phyloP scores from a whole-genome alignment of 2,113 vertebrate genomes.

The Sinocyclocheilus rhinocerous region DNA sequence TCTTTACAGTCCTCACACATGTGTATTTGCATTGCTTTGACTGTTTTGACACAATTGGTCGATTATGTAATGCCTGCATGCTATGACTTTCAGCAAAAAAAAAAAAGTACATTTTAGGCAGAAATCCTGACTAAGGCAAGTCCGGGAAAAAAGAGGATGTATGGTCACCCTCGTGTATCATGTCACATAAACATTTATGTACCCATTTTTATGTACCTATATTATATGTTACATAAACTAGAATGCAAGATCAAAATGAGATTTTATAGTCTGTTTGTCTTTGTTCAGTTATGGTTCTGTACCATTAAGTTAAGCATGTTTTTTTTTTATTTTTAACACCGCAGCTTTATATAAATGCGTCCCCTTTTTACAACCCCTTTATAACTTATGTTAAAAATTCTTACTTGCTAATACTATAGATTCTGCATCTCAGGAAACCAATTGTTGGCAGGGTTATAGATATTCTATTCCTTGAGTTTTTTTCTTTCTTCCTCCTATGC shows the following conservation, averaged over 20 bases:
- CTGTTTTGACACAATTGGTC: too few species aligned
- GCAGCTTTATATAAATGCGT: too few species aligned
- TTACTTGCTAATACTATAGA: background rate
- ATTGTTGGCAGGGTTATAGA: background rate
- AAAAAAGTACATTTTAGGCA: too few species aligned
- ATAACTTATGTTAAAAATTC: background rate
- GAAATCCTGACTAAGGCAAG: too few species aligned
- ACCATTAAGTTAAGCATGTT: background rate
- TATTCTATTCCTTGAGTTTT: background rate
- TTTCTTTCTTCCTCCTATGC: background rate
- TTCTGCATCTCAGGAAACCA: background rate
- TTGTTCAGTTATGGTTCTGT: background rate
- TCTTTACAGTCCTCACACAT: too few species aligned
- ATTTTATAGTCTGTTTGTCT: too few species aligned
- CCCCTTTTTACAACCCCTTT: background rate
- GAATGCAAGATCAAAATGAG: background rate
- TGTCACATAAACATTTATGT: too few species aligned
- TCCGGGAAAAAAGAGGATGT: too few species aligned
- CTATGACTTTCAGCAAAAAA: too few species aligned
- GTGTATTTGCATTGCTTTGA: background rate
- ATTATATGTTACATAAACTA: background rate
- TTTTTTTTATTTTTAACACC: too few species aligned
- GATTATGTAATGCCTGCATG: too few species aligned
- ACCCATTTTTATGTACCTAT: background rate
- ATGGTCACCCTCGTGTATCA: too few species aligned